Conservation (phyloP, 1,140 invertebrate genomes). For the Sycophaga agraensis region DNA sequence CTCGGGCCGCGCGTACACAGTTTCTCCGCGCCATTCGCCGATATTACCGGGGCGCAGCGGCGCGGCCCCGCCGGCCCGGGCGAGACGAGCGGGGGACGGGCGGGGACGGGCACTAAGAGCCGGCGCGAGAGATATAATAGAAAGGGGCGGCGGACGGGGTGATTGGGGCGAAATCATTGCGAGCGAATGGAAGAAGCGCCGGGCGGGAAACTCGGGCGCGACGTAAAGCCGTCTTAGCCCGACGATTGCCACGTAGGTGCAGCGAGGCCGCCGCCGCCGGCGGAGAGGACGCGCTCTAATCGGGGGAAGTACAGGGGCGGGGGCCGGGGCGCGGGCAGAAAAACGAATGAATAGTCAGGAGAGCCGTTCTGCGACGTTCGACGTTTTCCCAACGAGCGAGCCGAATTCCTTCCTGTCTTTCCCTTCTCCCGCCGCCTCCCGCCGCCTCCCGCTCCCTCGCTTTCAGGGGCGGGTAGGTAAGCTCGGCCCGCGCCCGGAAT, state of each 20-base stretch:
- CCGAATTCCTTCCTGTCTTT: conserved; percentile 30
- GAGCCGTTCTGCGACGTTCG: conserved; percentile 26
- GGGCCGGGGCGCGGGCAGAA: conserved; percentile 4
- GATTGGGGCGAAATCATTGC: conserved; percentile 59
- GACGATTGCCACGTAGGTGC: conserved; percentile 25
- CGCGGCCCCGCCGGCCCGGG: conserved; percentile 7
- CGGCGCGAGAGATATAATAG: conserved; percentile 9
- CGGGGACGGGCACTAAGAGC: conserved; percentile 20
- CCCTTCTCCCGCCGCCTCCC: background rate
- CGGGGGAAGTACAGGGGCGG: conserved; percentile 25
- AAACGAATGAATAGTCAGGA: conserved; percentile 40
- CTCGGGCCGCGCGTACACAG: conserved; percentile 25
- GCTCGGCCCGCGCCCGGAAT: conserved; percentile 17
- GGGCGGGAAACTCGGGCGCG: conserved; percentile 55
- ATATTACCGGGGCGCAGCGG: conserved; percentile 52
- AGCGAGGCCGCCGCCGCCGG: background rate
- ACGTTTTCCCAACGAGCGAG: conserved; percentile 28
- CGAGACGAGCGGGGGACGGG: conserved; percentile 3
- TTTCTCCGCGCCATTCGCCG: conserved; percentile 43
- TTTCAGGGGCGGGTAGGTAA: too few relatives aligned
- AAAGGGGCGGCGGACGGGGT: conserved; percentile 35
- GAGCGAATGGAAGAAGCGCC: conserved; percentile 51
- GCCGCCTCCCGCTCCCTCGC: conserved; percentile 4
- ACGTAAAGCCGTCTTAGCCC: conserved; percentile 47
- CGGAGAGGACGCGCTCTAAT: conserved; percentile 30